phyloP scores from a whole-genome alignment of 2,113 vertebrate genomes.

The Xiphophorus couchianus region DNA sequence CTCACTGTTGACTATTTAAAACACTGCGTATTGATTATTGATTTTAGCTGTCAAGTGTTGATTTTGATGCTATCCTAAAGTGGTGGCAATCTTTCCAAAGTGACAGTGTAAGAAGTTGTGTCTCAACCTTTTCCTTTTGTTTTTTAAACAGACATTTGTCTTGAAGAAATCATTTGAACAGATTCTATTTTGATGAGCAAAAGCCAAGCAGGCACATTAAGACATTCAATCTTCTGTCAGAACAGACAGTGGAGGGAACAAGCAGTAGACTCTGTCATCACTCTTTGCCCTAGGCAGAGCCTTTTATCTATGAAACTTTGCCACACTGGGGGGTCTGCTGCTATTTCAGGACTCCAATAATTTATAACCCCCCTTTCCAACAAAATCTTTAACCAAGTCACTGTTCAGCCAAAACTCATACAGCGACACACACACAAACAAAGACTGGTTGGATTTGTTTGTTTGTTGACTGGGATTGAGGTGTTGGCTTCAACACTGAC shows the following conservation, averaged over 20 bases:
- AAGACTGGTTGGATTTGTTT: slow-evolving; percentile 24
- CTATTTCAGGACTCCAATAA: slow-evolving; percentile 56
- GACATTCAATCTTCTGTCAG: slow-evolving; percentile 61
- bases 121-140: slow-evolving; percentile 7
- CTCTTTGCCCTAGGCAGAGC: slow-evolving; percentile 52
- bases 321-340: slow-evolving; percentile 52
- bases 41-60: slow-evolving; percentile 44
- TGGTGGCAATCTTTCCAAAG: slow-evolving; percentile 5
- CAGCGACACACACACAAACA: slow-evolving; percentile 59
- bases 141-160: slow-evolving; percentile 19
- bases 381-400: slow-evolving; percentile 39
- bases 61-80: slow-evolving; percentile 35
- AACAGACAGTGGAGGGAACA: slow-evolving; percentile 44
- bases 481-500: slow-evolving; percentile 46
- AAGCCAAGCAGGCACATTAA: slow-evolving; percentile 28
- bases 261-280: slow-evolving; percentile 44
- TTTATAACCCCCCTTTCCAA: neutral
- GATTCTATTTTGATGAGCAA: slow-evolving; percentile 49
- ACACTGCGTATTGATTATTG: slow-evolving; percentile 55
- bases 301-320: slow-evolving; percentile 60
- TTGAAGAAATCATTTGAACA: slow-evolving; percentile 41
- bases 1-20: slow-evolving; percentile 2
- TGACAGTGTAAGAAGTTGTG: slow-evolving; percentile 17
- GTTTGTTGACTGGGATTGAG: slow-evolving; percentile 54
- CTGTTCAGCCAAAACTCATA: slow-evolving; percentile 61